Conservation (phyloP, 2,113 vertebrate species). For the Cynoglossus semilaevis region DNA sequence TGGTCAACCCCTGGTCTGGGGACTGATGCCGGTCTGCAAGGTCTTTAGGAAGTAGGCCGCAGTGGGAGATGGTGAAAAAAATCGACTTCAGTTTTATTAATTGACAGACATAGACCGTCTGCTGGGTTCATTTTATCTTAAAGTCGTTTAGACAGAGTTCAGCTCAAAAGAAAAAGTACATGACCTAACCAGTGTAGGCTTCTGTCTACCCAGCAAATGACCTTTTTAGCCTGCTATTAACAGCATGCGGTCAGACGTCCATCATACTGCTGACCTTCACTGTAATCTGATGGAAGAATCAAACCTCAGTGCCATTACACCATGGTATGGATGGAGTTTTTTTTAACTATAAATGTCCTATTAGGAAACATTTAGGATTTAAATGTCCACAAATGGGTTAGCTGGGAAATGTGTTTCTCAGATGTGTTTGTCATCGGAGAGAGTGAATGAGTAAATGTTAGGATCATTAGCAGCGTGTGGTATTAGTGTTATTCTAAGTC, state of each 20-base stretch:
- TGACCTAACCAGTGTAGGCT: slow-evolving; percentile 30
- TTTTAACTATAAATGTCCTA: slow-evolving; percentile 44
- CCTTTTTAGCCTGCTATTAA: slow-evolving; percentile 43
- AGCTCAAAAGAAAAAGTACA: slow-evolving; percentile 48
- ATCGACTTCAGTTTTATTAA: no score
- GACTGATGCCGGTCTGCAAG: no score
- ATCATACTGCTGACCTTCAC: slow-evolving; percentile 30
- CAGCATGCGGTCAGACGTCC: slow-evolving; percentile 39
- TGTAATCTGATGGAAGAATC: slow-evolving; percentile 33
- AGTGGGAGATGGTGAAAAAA: no score
- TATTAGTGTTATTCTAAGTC: slow-evolving; percentile 64
- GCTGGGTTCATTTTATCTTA: no score
- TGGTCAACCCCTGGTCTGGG: no score
- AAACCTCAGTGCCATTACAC: slow-evolving; percentile 38
- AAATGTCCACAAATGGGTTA: slow-evolving; percentile 45
- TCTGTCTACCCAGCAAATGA: slow-evolving; percentile 36
- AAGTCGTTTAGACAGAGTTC: slow-evolving; percentile 41
- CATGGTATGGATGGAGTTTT: slow-evolving; percentile 62
- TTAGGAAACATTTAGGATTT: slow-evolving; percentile 62
- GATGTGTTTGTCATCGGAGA: slow-evolving; percentile 56
- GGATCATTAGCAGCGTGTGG: slow-evolving; percentile 58
- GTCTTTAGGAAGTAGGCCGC: no score
- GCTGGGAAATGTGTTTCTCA: slow-evolving; percentile 47
- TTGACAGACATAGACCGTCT: no score
- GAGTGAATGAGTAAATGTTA: slow-evolving; percentile 46